Evolutionary conservation across 35 echinoderm and acorn worm genomes (phyloP), one percentile per base, ranked within the genome.

Genomic region (Apostichopus parvimensis): DNA sequence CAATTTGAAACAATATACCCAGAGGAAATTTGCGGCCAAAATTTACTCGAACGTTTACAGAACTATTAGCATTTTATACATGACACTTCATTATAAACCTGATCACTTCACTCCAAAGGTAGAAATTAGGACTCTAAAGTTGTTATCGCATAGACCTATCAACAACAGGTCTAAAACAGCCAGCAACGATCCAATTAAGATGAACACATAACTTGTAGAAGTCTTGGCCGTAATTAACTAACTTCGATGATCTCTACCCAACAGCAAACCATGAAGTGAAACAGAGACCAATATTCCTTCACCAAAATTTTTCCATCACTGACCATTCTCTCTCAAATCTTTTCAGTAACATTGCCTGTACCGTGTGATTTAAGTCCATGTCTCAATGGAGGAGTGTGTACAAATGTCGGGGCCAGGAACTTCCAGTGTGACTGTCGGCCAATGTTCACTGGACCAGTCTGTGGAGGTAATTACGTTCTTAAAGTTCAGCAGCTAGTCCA

Each of bases 41-140:
- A 4, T 45, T 45, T 45, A 4, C 34, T 45, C 3, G 34, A 45
- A 45, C 34, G 34, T 45, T 45, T 45, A 45, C 34, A 45, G 68
- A 72, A 72, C 68, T 6, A 72, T 72, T 72, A 72, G 68, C 68
- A 72, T 72, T 72, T 72, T 72, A 72, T 72, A 72, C 68, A 72
- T 72, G 68, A 72, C 2, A 72, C n/a, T 4, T 72, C n/a, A 20
- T 72, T 14, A 14, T 12, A 14, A 20, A 72, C 12, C 68, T 20
- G 12, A 72, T 72, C 68, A 12, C 68, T 14, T 20, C 68, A 14
- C 12, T 12, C 12, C n/a, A 14, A 20, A 72, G 68, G 68, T 72
- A 72, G n/a, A 12, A 72, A 12, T 72, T 72, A 20, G 68, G 68
- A 14, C 12, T 14, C n/a, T 72, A 72, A 20, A 20, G 68, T 20